A percentile compares a stretch with the other conserved stretches of the same genome.
phyloP scores from a whole-genome alignment of 2,888 invertebrate species.

The Volucella inflata region DNA sequence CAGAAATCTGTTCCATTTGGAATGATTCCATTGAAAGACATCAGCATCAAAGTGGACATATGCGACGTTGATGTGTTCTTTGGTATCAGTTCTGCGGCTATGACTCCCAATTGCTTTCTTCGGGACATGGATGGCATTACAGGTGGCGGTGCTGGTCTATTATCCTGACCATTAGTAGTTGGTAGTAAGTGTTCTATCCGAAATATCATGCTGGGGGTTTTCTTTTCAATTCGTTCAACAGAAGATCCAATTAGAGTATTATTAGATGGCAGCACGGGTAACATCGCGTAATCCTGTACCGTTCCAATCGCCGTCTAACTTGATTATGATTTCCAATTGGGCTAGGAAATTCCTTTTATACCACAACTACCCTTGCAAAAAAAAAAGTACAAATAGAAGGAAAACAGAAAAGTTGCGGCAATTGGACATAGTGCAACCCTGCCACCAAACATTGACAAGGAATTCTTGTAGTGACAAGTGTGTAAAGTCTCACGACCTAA shows the following conservation, averaged over 20 bases:
- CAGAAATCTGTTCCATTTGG: constrained; percentile 75
- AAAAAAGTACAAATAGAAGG: neutral
- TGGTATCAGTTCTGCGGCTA: constrained; percentile 79
- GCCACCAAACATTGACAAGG: constrained; percentile 62
- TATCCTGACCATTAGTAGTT: constrained; percentile 51
- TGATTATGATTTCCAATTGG: constrained; percentile 82
- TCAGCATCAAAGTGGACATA: constrained; percentile 78
- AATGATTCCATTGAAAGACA: constrained; percentile 75
- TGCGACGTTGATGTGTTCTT: constrained; percentile 79
- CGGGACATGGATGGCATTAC: constrained; percentile 19
- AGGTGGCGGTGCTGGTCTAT: constrained; percentile 39
- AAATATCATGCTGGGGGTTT: constrained; percentile 80
- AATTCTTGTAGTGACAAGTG: constrained; percentile 80
- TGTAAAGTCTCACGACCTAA: constrained; percentile 83
- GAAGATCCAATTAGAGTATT: constrained; percentile 78
- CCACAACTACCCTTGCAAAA: constrained; percentile 58
- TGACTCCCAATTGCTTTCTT: constrained; percentile 78
- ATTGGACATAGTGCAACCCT: constrained; percentile 71
- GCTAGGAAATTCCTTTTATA: constrained; percentile 81
- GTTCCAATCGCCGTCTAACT: constrained; percentile 79
- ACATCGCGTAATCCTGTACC: constrained; percentile 76
- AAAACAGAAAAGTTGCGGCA: constrained; percentile 15
- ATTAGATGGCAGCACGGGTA: constrained; percentile 77
- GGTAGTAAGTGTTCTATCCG: constrained; percentile 79
- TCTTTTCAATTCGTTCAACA: constrained; percentile 51